Evolutionary conservation across 2,113 vertebrate genomes (phyloP).

Genomic region (Oreochromis aureus): DNA sequence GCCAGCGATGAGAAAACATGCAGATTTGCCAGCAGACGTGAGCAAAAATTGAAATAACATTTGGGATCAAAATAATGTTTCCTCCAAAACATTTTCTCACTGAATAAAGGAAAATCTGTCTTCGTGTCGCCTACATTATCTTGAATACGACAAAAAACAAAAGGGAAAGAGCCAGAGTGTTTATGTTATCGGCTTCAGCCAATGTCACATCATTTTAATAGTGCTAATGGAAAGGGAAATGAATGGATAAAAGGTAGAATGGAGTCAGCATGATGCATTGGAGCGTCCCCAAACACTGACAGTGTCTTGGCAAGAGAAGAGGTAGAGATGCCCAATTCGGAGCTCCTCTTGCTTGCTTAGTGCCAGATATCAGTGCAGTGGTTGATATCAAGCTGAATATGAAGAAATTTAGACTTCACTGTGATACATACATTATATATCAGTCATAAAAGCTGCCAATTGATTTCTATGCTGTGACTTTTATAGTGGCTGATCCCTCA

Average conservation of each 20-base stretch:
- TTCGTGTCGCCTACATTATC: background rate
- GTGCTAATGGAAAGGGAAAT: background rate
- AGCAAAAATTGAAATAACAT: background rate
- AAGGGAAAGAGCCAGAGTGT: background rate
- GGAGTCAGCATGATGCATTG: constrained; percentile 35
- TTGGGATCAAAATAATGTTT: background rate
- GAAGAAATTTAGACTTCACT: background rate
- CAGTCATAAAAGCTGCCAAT: background rate
- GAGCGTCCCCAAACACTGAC: constrained; percentile 32
- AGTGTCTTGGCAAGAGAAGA: constrained; percentile 44
- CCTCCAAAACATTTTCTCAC: background rate
- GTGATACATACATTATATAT: constrained; percentile 7
- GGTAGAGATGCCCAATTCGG: background rate
- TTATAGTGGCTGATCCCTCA: background rate
- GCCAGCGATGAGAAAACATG: constrained; percentile 2
- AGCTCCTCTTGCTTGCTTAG: constrained; percentile 2
- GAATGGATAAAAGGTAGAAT: constrained; percentile 18
- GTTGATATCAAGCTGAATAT: constrained; percentile 3
- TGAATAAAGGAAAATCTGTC: background rate
- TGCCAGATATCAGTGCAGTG: constrained; percentile 1
- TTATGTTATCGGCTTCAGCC: background rate
- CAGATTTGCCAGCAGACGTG: background rate
- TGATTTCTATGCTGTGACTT: background rate
- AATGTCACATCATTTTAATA: background rate
- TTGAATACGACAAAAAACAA: background rate